Evolutionary conservation across 2,113 vertebrate genomes (phyloP).

Genomic region (Sylvilagus bachmani): DNA sequence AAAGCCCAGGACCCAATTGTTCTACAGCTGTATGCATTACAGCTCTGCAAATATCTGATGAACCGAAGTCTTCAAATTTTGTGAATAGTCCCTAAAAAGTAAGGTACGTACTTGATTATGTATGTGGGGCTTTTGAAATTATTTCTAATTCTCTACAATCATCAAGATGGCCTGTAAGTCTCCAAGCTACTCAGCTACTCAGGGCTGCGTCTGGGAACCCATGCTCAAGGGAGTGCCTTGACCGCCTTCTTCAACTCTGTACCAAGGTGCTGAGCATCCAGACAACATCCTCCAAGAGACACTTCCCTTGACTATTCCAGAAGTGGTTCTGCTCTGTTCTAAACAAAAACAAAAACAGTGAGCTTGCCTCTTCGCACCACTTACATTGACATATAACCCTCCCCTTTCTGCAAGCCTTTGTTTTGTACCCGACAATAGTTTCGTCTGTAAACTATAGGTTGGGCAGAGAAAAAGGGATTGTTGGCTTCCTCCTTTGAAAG

Average conservation of each 20-base stretch:
- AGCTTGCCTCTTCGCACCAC: neutral
- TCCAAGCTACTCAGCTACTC: neutral
- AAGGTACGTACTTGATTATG: neutral
- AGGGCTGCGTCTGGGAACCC: neutral
- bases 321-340: neutral
- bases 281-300: neutral
- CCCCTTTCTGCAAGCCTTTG: accelerated
- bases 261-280: neutral
- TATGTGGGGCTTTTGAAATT: neutral
- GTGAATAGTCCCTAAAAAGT: neutral
- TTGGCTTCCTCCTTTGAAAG: neutral
- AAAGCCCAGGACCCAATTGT: no score
- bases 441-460: neutral
- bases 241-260: no score
- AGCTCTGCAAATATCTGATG: neutral
- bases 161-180: neutral
- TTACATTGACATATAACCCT: neutral
- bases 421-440: neutral
- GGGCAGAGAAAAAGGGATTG: neutral
- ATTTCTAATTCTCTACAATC: neutral
- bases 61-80: neutral
- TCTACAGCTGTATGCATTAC: no score
- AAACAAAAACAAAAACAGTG: neutral
- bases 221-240: neutral
- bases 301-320: neutral